Conservation (phyloP, 2,888 invertebrate genomes). For the Protula sp. region DNA sequence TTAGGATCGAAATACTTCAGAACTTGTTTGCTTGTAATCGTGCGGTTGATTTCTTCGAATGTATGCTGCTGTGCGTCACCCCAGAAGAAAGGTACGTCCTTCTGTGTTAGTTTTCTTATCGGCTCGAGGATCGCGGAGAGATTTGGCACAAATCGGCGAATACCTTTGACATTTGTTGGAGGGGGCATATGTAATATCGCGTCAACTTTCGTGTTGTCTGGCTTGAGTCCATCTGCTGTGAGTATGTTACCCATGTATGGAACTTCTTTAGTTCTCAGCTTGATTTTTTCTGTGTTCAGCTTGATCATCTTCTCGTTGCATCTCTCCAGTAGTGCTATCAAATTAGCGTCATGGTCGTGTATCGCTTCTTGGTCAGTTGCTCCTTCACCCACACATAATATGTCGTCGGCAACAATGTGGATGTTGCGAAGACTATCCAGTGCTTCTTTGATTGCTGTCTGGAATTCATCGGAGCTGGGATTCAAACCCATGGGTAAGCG, state of each 20-base stretch:
- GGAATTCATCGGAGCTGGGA: neutral
- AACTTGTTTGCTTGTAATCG: constrained; percentile 16
- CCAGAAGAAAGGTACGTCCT: constrained; percentile 24
- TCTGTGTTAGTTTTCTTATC: constrained; percentile 16
- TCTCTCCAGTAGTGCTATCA: too few species aligned
- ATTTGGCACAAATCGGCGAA: constrained; percentile 18
- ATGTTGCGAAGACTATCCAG: neutral
- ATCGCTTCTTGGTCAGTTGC: constrained; percentile 12
- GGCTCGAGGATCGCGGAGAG: constrained; percentile 12
- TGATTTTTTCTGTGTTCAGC: constrained; percentile 15
- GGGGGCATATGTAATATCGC: constrained; percentile 17
- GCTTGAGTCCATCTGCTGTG: constrained; percentile 14
- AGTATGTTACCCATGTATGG: constrained; percentile 17
- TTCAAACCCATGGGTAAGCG: neutral
- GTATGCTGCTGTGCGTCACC: constrained; percentile 16
- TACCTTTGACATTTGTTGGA: constrained; percentile 13
- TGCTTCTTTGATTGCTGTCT: neutral
- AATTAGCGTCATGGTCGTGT: constrained; percentile 23
- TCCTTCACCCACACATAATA: constrained; percentile 2
- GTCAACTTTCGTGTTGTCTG: constrained; percentile 18
- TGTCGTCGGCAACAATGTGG: neutral
- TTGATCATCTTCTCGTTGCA: too few species aligned
- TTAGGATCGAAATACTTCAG: constrained; percentile 18
- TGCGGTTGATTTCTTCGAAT: constrained; percentile 19
- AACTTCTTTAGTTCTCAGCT: constrained; percentile 9